phyloP scores from a whole-genome alignment of 2,888 invertebrate species.

The Magallana nippona region DNA sequence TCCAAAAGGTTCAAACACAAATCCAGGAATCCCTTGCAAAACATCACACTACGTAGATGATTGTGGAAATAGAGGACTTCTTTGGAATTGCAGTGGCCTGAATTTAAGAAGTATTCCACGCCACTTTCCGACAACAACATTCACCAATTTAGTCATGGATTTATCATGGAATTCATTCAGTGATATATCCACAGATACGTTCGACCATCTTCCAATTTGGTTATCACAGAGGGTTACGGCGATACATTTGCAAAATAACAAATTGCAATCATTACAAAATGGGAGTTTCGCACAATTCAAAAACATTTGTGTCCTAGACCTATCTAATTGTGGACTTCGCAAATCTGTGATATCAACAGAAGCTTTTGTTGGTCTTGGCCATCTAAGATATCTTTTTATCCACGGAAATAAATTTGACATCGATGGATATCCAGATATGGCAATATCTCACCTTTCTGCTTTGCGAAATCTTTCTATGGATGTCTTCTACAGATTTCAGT shows the following conservation, averaged over 20 bases:
- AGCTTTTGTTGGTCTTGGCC: not conserved
- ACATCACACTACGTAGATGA: not conserved
- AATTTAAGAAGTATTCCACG: not conserved
- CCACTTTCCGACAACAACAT: not conserved
- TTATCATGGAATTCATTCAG: not conserved
- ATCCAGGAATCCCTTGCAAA: not conserved
- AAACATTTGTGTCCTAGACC: not conserved
- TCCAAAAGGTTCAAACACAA: too few relatives aligned
- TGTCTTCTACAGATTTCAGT: not conserved
- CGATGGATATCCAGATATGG: constrained; percentile 1
- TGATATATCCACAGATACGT: not conserved
- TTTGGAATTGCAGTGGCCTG: not conserved
- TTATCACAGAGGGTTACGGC: not conserved
- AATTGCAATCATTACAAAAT: not conserved
- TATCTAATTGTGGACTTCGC: not conserved
- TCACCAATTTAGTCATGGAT: not conserved
- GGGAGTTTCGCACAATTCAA: not conserved
- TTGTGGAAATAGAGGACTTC: not conserved
- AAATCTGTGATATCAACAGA: not conserved
- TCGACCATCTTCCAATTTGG: not conserved
- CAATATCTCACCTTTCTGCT: not conserved
- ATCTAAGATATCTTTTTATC: not conserved
- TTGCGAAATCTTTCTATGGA: not conserved
- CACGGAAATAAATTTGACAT: not conserved
- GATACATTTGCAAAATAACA: not conserved